Evolutionary conservation across 2,113 vertebrate species (phyloP).

Genomic region (Clarias batrachus): DNA sequence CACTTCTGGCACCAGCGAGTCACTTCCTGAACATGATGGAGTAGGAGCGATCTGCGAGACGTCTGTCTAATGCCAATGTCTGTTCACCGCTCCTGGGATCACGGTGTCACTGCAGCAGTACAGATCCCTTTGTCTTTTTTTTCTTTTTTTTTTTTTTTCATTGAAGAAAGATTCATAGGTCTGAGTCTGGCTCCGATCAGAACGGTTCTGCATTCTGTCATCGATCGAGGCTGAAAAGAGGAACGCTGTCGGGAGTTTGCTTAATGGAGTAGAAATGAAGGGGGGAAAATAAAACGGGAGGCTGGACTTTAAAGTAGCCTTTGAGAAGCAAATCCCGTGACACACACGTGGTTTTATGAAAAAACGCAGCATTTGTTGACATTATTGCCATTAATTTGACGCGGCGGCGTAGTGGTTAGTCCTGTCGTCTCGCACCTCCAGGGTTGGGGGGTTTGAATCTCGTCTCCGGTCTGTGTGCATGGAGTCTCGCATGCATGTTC

Average conservation of each 20-base stretch:
- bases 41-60: constrained; percentile 64
- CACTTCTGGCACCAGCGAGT: neutral
- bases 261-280: neutral
- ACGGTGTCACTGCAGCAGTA: constrained; percentile 53
- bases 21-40: constrained; percentile 61
- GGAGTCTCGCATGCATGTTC: too few species aligned
- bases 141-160: neutral
- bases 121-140: neutral
- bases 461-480: too few species aligned
- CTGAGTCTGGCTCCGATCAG: neutral
- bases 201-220: neutral
- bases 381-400: too few species aligned
- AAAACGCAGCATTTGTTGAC: too few species aligned
- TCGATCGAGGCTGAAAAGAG: neutral
- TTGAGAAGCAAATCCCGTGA: too few species aligned
- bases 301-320: neutral
- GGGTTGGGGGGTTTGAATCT: too few species aligned
- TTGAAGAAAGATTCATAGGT: constrained; percentile 13
- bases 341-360: too few species aligned
- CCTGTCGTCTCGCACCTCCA: too few species aligned
- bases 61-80: constrained; percentile 56
- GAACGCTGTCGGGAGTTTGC: neutral
- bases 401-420: too few species aligned
- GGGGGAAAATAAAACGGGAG: neutral
- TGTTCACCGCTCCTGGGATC: constrained; percentile 61